These are phyloP conservation scores for Dermochelys coriacea DNA, from an alignment of 2,797 vertebrate genomes.

Conservation along the genomic window DNA sequence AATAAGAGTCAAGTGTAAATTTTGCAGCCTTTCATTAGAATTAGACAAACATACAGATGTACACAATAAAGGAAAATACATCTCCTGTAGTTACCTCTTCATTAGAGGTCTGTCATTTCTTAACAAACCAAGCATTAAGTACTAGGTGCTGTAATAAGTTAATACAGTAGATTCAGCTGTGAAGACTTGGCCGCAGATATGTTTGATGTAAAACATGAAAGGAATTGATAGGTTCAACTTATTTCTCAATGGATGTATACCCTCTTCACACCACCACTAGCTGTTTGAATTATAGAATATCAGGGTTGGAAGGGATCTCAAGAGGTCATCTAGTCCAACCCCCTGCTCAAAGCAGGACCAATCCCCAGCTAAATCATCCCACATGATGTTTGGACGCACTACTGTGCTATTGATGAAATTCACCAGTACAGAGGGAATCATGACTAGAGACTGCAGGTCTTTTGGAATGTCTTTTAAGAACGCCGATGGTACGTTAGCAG, in stretches of 20 bases:
- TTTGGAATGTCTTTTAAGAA: accelerated
- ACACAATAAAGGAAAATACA: not conserved
- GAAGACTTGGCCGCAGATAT: not conserved
- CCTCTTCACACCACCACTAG: not conserved
- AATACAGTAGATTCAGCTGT: not conserved
- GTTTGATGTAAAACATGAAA: not conserved
- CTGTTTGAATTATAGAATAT: too few species aligned
- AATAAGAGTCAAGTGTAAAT: not conserved
- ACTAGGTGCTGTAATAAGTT: not conserved
- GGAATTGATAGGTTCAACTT: not conserved
- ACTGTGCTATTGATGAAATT: not conserved
- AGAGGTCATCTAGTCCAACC: too few species aligned
- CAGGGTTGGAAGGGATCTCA: too few species aligned
- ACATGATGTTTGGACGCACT: not conserved
- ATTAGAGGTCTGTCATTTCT: not conserved
- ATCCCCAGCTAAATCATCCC: too few species aligned
- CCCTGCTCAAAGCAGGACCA: too few species aligned
- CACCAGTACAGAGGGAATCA: not conserved
- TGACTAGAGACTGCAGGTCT: accelerated
- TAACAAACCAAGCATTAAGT: not conserved
- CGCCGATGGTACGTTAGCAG: accelerated
- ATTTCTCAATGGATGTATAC: not conserved
- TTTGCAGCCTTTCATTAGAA: not conserved
- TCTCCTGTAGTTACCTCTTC: not conserved
- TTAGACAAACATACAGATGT: not conserved